Percentiles rank a stretch among this genome's conserved stretches.
phyloP scores from a whole-genome alignment of 2,113 vertebrate species.

The Haliaeetus leucogaster region DNA sequence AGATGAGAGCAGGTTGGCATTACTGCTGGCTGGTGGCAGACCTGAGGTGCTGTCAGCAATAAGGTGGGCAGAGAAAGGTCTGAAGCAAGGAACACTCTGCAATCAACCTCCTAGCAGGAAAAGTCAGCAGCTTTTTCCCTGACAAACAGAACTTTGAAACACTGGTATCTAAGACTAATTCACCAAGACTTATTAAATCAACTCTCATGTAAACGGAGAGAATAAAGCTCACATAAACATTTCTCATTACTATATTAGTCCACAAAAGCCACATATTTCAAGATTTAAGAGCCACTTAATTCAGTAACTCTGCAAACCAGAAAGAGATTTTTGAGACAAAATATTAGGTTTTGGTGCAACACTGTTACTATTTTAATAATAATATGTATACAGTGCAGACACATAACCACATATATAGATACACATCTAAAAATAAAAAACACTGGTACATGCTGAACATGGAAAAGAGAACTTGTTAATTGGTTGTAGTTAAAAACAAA shows the following conservation, averaged over 20 bases:
- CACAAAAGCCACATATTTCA: background rate
- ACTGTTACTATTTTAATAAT: background rate
- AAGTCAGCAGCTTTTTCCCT: background rate
- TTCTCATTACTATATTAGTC: background rate
- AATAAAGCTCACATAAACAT: background rate
- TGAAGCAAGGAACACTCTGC: background rate
- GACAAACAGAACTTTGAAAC: background rate
- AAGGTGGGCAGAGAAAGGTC: background rate
- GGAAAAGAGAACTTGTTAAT: background rate
- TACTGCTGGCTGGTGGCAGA: background rate
- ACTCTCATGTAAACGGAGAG: background rate
- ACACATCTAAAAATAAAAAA: background rate
- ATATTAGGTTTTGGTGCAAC: background rate
- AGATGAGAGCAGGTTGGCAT: background rate
- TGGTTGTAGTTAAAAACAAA: background rate
- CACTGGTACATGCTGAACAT: background rate
- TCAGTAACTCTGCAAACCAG: background rate
- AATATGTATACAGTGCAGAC: background rate
- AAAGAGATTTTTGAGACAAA: background rate
- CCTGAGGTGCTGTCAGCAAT: rapidly evolving
- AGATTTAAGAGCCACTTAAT: background rate
- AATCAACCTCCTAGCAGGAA: background rate
- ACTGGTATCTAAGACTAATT: background rate
- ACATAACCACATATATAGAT: background rate
- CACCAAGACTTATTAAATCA: background rate